Percentiles rank a stretch among this genome's conserved stretches.
These are phyloP conservation scores for Homarus americanus DNA, from an alignment of 1,140 invertebrate species.

Conservation along the genomic window DNA sequence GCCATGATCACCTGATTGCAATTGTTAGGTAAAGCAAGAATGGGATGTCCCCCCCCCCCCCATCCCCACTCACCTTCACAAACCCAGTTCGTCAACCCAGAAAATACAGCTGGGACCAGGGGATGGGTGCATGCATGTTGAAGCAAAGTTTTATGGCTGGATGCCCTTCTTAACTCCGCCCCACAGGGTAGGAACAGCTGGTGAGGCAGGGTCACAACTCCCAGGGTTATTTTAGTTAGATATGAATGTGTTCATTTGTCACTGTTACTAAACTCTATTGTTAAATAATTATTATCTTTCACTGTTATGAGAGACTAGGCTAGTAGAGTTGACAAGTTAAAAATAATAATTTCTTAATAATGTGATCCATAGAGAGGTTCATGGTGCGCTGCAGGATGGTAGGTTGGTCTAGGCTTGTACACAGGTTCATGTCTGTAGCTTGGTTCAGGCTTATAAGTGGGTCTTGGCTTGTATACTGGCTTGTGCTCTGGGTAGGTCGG, in stretches of 20 bases:
- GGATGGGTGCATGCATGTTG: too few species aligned
- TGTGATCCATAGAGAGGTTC: neutral
- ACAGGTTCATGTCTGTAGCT: conserved; percentile 23
- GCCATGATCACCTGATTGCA: too few species aligned
- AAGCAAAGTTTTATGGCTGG: too few species aligned
- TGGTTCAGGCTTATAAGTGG: conserved; percentile 14
- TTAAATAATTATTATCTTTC: neutral
- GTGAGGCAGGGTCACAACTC: too few species aligned
- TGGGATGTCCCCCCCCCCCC: too few species aligned
- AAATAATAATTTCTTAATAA: neutral
- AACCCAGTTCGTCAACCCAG: too few species aligned
- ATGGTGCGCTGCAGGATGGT: neutral
- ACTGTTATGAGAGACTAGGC: neutral
- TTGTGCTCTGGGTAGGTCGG: conserved; percentile 29
- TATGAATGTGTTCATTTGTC: neutral
- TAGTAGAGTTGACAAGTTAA: neutral
- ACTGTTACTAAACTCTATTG: too few species aligned
- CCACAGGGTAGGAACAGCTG: too few species aligned
- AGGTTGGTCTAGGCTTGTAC: conserved; percentile 24
- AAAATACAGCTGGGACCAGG: too few species aligned
- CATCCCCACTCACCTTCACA: too few species aligned
- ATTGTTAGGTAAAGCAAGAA: too few species aligned
- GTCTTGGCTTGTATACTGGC: conserved; percentile 21
- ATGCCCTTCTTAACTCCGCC: too few species aligned
- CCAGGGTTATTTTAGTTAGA: neutral